Base-by-base conservation (phyloP, 2,113 vertebrate species). In the Dipodomys merriami region DNA sequence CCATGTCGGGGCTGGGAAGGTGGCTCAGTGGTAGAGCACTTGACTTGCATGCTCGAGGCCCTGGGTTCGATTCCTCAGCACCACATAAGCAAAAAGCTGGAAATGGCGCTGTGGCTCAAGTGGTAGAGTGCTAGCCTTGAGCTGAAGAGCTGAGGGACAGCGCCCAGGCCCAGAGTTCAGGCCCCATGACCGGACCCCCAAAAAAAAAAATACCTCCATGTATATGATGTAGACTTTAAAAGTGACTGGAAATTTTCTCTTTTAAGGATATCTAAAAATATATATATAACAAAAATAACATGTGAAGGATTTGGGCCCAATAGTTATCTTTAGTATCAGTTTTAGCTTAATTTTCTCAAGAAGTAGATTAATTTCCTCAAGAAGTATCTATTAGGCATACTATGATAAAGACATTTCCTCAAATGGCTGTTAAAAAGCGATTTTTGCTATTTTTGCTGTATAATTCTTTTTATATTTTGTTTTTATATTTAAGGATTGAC, bases 151-250 rank as follows among this genome's bases (percentile, higher is more conserved):
- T n/a, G n/a, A n/a, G n/a, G n/a, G n/a, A n/a, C n/a, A n/a, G n/a
- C n/a, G n/a, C n/a, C n/a, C n/a, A n/a, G n/a, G n/a, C n/a, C n/a
- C n/a, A n/a, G n/a, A n/a, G n/a, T n/a, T n/a, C n/a, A n/a, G n/a
- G n/a, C n/a, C n/a, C n/a, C n/a, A n/a, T n/a, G n/a, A n/a, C n/a
- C n/a, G n/a, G n/a, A n/a, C n/a, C n/a, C n/a, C n/a, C n/a, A n/a
- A n/a, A n/a, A n/a, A n/a, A n/a, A 85, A 74, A 88, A 95, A 93
- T 74, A 93, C 74, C 83, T 90, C 49, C 30, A 72, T n/a, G 10
- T 90, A 46, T 64, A 67, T 79, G 39, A 64, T n/a, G 20, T 29
- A 60, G 6, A 44, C 33, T 72, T 93, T 27, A 91, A 67, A 94
- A 68, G 18, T 89, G 25, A 85, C 35, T 83, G 53, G 67, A 74